Base-by-base conservation (phyloP, 2,888 invertebrate genomes). In the Cryptus viduatorius region DNA sequence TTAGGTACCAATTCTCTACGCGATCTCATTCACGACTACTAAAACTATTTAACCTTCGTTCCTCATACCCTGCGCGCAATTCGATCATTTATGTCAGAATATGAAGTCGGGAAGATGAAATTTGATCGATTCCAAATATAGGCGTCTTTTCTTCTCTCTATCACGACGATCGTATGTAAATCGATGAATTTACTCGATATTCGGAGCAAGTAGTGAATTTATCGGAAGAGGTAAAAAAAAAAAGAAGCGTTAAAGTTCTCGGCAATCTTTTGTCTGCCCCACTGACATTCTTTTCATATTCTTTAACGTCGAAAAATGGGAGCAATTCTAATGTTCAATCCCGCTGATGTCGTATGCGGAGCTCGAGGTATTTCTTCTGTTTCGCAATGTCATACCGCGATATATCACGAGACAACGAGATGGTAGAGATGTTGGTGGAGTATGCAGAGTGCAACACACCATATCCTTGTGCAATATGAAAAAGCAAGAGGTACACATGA, bases 331-430 rank as follows among this genome's bases (percentile, higher is more conserved):
- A 61, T 24, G 56, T 44, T 56, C 72, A 46, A 72, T 72, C 19
- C 24, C 44, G 16, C 12, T 12, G 71, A 3, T 24, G 72, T 8
- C 53, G 61, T 77, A 71, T 65, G n/a, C 24, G 48, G 8, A 65
- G 46, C 56, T 59, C 71, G 37, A 42, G 77, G 59, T 73, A 78
- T 73, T 78, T 42, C 42, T 61, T 14, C 67, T 73, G 61, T 82
- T 73, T 68, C 61, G 68, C 61, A 59, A 68, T 68, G 68, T 69
- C 61, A 61, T 67, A 42, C 48, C 19, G 61, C 29, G 71, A 31
- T 42, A 44, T 53, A 68, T 76, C 64, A 53, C 50, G 48, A 72
- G 29, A 64, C 65, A 72, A 10, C 44, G 44, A 29, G 10, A 68
- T 24, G 64, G 76, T 50, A 76, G 29, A 29, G 72, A 42, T 29